A percentile compares a stretch with the other conserved stretches of the same genome.
Conservation (phyloP, 2,797 vertebrate species). For the Netta rufina region DNA sequence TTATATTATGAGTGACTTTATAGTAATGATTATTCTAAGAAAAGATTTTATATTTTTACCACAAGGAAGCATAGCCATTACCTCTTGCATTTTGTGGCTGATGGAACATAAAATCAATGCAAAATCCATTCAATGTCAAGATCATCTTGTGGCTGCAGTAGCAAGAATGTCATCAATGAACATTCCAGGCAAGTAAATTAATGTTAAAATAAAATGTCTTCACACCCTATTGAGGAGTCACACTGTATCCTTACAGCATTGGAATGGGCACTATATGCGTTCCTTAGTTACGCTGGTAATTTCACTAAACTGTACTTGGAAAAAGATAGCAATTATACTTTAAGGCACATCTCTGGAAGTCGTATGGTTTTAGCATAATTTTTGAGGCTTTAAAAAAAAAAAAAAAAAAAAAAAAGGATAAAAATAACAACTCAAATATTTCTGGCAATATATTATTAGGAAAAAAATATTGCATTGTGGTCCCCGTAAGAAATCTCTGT, state of each 20-base stretch:
- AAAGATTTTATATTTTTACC: not conserved
- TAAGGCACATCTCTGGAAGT: not conserved
- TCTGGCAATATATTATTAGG: not conserved
- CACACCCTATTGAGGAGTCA: not conserved
- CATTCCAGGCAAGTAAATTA: not conserved
- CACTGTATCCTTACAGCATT: not conserved
- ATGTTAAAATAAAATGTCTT: not conserved
- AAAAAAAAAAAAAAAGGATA: not conserved
- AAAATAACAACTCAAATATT: conserved; percentile 28
- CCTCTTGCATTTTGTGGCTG: not conserved
- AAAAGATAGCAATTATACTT: not conserved
- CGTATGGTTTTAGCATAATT: not conserved
- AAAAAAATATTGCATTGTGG: not conserved
- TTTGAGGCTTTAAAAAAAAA: not conserved
- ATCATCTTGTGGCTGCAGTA: not conserved
- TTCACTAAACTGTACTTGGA: not conserved
- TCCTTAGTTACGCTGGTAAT: not conserved
- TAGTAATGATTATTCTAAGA: not conserved
- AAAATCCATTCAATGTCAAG: not conserved
- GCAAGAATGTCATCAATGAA: not conserved
- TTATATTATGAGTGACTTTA: not conserved
- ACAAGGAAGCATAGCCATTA: not conserved
- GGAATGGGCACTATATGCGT: not conserved
- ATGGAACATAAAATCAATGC: not conserved
- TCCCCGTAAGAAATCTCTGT: not conserved